Percentiles rank a stretch among this genome's conserved stretches.
Evolutionary conservation across 2,797 vertebrate species (phyloP).

Genomic region (Anguilla obscura): DNA sequence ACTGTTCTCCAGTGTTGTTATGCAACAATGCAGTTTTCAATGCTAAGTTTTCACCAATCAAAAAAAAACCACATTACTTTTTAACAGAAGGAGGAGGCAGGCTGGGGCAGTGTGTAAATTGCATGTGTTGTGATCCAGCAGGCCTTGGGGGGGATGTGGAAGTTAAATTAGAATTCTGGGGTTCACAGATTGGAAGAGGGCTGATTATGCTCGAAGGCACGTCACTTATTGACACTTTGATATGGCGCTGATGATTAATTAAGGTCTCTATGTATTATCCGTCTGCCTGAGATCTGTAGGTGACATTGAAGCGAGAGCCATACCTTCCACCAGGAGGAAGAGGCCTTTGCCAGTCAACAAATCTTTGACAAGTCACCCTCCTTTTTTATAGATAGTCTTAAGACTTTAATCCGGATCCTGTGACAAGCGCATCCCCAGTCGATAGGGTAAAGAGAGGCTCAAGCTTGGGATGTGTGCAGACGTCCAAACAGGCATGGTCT

Average conservation of each 20-base stretch:
- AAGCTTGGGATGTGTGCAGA: slow-evolving; percentile 62
- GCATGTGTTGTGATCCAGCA: background rate
- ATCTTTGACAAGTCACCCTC: slow-evolving; percentile 66
- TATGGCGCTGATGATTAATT: slow-evolving; percentile 66
- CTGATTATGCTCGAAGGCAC: slow-evolving; percentile 49
- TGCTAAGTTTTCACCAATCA: background rate
- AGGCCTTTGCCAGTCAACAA: slow-evolving; percentile 64
- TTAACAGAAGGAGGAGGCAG: slow-evolving; percentile 6
- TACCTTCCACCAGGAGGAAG: slow-evolving; percentile 48
- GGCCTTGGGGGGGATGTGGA: slow-evolving; percentile 26
- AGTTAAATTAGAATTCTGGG: slow-evolving; percentile 56
- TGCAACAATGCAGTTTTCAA: background rate
- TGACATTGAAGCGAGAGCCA: slow-evolving; percentile 67
- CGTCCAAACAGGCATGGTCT: slow-evolving; percentile 63
- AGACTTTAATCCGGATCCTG: slow-evolving; percentile 78
- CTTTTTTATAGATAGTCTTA: slow-evolving; percentile 77
- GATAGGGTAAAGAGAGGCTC: slow-evolving; percentile 76
- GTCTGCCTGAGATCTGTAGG: slow-evolving; percentile 58
- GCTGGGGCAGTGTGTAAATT: background rate
- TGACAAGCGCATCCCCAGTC: slow-evolving; percentile 78
- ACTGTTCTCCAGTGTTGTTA: no score
- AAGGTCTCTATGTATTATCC: slow-evolving; percentile 58
- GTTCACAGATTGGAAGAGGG: slow-evolving; percentile 52
- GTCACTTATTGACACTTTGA: slow-evolving; percentile 61
- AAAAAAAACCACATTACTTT: background rate